These are phyloP conservation scores for Sorex fumeus DNA, from an alignment of 2,113 vertebrate species.

Conservation along the genomic window DNA sequence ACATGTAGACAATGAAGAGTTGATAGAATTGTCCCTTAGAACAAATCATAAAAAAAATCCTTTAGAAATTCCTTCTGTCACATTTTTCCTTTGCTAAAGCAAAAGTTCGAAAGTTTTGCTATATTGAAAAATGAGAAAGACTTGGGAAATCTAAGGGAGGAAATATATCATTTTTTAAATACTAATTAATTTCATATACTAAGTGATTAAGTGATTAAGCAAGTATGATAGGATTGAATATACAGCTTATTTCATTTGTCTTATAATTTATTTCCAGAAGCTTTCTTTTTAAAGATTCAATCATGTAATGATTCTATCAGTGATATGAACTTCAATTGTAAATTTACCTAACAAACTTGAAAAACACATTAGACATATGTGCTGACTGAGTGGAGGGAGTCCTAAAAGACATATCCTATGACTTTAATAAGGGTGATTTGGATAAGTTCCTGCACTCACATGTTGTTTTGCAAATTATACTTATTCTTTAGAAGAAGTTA, in stretches of 20 bases:
- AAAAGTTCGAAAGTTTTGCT: neutral
- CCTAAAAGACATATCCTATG: neutral
- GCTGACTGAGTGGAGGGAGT: neutral
- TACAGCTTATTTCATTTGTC: neutral
- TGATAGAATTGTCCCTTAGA: no score
- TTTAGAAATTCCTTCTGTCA: neutral
- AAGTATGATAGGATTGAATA: neutral
- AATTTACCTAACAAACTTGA: neutral
- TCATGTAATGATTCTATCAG: neutral
- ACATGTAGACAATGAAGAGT: no score
- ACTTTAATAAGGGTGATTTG: neutral
- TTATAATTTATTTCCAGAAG: conserved; percentile 36
- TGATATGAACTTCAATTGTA: conserved; percentile 18
- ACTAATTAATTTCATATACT: no score
- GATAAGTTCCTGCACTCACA: neutral
- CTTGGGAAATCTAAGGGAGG: neutral
- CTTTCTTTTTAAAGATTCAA: neutral
- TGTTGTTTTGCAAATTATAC: no score
- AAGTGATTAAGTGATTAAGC: no score
- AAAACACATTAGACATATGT: neutral
- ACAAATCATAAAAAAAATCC: no score
- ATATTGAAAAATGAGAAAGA: neutral
- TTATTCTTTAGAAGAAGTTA: neutral
- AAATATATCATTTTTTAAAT: conserved; percentile 8
- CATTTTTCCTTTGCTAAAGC: neutral